phyloP scores from a whole-genome alignment of 2,888 invertebrate species.

The Troglohyphantes excavatus region DNA sequence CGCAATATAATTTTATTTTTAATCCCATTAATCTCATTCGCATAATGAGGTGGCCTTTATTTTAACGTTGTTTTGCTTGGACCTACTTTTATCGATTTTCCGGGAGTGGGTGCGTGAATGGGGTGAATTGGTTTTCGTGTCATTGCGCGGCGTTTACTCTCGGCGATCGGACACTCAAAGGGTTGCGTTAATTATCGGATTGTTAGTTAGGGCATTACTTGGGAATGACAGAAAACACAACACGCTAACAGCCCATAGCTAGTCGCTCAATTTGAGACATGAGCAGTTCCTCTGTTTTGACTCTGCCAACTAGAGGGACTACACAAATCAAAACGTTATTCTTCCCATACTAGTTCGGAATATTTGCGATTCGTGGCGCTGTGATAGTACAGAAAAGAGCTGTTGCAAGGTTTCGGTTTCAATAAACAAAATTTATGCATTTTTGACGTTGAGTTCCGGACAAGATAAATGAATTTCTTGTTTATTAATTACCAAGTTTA shows the following conservation, averaged over 20 bases:
- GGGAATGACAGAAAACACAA: conserved; percentile 44
- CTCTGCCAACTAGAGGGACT: background rate
- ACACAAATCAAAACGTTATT: background rate
- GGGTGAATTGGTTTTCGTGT: conserved; percentile 56
- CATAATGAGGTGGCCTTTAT: conserved; percentile 78
- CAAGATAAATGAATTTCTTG: no score
- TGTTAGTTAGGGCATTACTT: conserved; percentile 18
- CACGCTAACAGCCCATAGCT: background rate
- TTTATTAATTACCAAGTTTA: no score
- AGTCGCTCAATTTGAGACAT: conserved; percentile 14
- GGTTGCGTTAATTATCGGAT: conserved; percentile 22
- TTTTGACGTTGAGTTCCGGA: no score
- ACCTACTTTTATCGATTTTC: conserved; percentile 78
- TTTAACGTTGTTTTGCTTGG: conserved; percentile 73
- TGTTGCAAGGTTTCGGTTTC: background rate
- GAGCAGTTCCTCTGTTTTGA: background rate
- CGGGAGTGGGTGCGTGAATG: conserved; percentile 48
- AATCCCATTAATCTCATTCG: conserved; percentile 79
- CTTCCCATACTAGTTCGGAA: background rate
- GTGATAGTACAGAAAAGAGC: background rate
- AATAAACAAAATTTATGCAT: no score
- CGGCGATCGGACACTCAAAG: background rate
- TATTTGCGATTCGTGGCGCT: conserved; percentile 11
- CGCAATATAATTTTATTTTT: conserved; percentile 79
- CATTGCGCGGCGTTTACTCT: conserved; percentile 35